Base-by-base conservation (phyloP, 2,888 invertebrate species). In the Eupithecia pulchellata region DNA sequence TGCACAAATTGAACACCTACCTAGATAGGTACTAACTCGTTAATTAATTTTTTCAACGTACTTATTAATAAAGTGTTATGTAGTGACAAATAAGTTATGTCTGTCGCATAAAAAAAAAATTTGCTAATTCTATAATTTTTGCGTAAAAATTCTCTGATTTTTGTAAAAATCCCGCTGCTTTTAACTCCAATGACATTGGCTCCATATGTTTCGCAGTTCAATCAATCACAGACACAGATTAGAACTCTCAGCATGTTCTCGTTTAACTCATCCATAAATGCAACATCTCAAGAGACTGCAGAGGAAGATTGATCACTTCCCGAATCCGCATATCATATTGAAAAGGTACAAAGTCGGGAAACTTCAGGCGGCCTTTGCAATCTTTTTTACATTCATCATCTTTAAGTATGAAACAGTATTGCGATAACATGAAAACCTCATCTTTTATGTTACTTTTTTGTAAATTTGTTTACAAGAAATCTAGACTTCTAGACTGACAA, bases 191-290 rank as follows among this genome's bases (percentile, higher is more conserved):
- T 66, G 64, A 69, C 52, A 64, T 34, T 25, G 30, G 29, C 30
- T 36, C 36, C n/a, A n/a, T 25, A 20, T 52, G n/a, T 52, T 25
- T 60, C 42, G 61, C 60, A 57, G 62, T 66, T 69, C 74, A 72
- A 78, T 78, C 78, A 78, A 78, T 78, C 78, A 77, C 75, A 58
- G 63, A 47, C 77, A 78, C 74, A 58, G 63, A 64, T 68, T 60
- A 29, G 71, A 75, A 69, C 69, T 69, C 68, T 76, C 78, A 68
- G 71, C 69, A 42, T 73, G 75, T 73, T 78, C 73, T 52, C 72
- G 73, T 73, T 72, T 75, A 75, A 77, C 74, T 77, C 77, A 75
- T 78, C 75, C 77, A 78, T 78, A 77, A 77, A 78, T 78, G 78
- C 78, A 75, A 75, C 77, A 71, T 72, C 66, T 71, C 75, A 61